phyloP scores from a whole-genome alignment of 1,140 invertebrate species.

The Copidosoma floridanum region DNA sequence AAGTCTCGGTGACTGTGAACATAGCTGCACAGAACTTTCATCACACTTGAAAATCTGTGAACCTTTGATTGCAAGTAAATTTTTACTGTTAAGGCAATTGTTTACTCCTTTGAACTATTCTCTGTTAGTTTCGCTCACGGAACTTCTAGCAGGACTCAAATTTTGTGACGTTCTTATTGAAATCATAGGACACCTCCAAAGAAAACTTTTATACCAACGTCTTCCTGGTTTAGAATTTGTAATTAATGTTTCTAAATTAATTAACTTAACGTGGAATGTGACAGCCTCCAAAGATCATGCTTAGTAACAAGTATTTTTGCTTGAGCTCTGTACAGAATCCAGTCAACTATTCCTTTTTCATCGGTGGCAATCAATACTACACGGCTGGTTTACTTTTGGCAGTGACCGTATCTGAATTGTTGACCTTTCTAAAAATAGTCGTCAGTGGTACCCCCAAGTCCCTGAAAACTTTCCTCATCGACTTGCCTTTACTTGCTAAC shows the following conservation, averaged over 20 bases:
- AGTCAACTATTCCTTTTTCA: too few species aligned
- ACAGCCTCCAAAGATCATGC: too few species aligned
- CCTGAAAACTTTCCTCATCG: too few species aligned
- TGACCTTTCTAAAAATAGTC: too few species aligned
- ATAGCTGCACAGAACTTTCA: constrained; percentile 43
- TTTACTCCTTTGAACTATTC: constrained; percentile 33
- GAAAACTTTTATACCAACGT: constrained; percentile 38
- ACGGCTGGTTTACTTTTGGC: constrained; percentile 10
- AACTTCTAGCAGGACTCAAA: constrained; percentile 23
- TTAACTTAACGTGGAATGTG: too few species aligned
- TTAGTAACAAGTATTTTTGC: constrained; percentile 36
- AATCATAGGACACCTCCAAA: constrained; percentile 33
- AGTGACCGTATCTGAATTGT: too few species aligned
- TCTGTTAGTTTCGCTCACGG: constrained; percentile 29
- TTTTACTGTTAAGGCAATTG: constrained; percentile 29
- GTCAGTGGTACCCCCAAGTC: too few species aligned
- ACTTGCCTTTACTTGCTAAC: too few species aligned
- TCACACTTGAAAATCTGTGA: constrained; percentile 42
- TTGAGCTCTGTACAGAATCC: constrained; percentile 36
- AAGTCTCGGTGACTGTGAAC: constrained; percentile 38
- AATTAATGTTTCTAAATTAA: too few species aligned
- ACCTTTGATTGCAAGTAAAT: constrained; percentile 28
- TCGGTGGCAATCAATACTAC: constrained; percentile 12
- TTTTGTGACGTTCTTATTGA: constrained; percentile 37
- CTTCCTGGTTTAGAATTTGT: constrained; percentile 35